phyloP scores from a whole-genome alignment of 2,797 vertebrate species.

The Syndactyla subalaris region DNA sequence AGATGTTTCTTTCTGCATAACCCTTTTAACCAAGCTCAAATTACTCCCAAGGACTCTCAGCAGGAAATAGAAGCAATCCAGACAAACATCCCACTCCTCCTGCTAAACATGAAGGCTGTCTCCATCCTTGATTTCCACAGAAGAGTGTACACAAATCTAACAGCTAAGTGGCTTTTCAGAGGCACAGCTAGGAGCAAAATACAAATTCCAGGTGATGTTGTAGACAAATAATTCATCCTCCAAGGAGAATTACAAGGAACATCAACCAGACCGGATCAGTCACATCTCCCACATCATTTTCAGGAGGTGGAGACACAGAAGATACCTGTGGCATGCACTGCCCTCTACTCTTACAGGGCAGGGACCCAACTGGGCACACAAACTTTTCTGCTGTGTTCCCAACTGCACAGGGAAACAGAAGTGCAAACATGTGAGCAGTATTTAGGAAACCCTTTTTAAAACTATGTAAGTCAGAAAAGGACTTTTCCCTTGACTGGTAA shows the following conservation, averaged over 20 bases:
- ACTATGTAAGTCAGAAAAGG: background rate
- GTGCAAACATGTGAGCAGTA: background rate
- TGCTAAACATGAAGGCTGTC: background rate
- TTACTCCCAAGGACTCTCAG: background rate
- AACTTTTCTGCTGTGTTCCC: background rate
- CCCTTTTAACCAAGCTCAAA: background rate
- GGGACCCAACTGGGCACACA: background rate
- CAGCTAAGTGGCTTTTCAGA: background rate
- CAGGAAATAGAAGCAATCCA: background rate
- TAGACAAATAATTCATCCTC: background rate
- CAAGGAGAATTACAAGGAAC: background rate
- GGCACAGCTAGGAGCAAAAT: background rate
- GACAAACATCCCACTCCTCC: background rate
- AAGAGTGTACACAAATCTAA: background rate
- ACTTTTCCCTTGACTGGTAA: background rate
- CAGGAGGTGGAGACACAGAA: background rate
- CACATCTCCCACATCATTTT: background rate
- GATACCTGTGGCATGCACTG: rapidly evolving
- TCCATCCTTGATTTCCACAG: background rate
- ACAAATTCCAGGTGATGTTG: background rate
- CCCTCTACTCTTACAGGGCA: background rate
- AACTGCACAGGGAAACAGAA: background rate
- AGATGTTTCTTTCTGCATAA: background rate
- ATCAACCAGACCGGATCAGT: background rate
- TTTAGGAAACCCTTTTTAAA: background rate